Base-by-base conservation (phyloP, 2,888 invertebrate species). In the Mesoligia furuncula region DNA sequence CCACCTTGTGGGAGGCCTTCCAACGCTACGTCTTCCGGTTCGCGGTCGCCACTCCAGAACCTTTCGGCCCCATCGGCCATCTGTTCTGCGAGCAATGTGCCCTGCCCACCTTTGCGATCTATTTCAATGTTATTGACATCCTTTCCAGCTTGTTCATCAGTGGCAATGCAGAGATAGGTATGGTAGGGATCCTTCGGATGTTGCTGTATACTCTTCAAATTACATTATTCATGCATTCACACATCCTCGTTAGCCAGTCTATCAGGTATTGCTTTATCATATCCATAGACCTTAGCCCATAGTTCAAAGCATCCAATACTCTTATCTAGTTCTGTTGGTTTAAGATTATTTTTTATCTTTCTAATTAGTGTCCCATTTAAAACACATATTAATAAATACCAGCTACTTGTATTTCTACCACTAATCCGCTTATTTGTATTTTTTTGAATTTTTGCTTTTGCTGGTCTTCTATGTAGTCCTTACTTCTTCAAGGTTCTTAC, bases 371-470 rank as follows among this genome's bases (percentile, higher is more conserved):
- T 8, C 13, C 20, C 42, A 77, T 77, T 79, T 83, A 51, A 68
- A 80, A 68, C 17, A 57, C 13, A 77, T n/a, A n/a, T 64, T 51
- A 64, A 64, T 20, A 64, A 68, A 61, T 64, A 24, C 27, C 36
- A 54, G 31, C 24, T 68, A 20, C 7, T 69, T 15, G 8, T 57
- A 62, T 24, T 57, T 24, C 9, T n/a, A 42, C 39, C 24, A 31
- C n/a, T 57, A 57, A 24, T 59, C 17, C 20, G 13, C 48, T 75
- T 88, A 59, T 79, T 78, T 42, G 20, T n/a, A 9, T 88, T 80
- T 65, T 80, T 45, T 68, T 66, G n/a, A 71, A 72, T 62, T 36
- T 67, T 48, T 31, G 5, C 11, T 42, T 6, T 61, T 48, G n/a
- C 39, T 77, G 4, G 9, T n/a, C 4, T 39, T 27, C 15, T 1